Conservation (phyloP, 2,113 vertebrate genomes). For the Xenopus borealis region DNA sequence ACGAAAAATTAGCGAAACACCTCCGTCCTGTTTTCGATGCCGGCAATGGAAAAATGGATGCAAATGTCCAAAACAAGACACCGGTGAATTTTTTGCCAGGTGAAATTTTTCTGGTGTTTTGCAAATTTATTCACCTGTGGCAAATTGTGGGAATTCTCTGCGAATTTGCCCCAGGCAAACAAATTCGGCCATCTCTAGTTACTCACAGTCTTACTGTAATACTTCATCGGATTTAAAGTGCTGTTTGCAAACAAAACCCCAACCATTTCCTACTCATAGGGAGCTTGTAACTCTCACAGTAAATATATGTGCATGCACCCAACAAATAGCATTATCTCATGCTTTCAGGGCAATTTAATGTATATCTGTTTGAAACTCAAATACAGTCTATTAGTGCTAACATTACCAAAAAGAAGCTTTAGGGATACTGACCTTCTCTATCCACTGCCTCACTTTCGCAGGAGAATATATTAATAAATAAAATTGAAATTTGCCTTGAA, state of each 20-base stretch:
- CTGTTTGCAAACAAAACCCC: constrained; percentile 50
- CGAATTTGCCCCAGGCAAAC: too few relatives aligned
- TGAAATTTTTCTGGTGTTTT: too few relatives aligned
- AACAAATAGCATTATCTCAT: constrained; percentile 47
- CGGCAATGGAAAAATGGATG: too few relatives aligned
- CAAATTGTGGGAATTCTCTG: too few relatives aligned
- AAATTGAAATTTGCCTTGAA: constrained; percentile 42
- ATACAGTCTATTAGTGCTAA: constrained; percentile 32
- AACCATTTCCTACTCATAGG: constrained; percentile 60
- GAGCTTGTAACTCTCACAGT: constrained; percentile 54
- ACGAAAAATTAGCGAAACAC: too few relatives aligned
- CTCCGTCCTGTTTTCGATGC: too few relatives aligned
- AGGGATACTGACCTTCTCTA: constrained; percentile 44
- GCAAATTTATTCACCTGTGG: too few relatives aligned
- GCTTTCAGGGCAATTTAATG: constrained; percentile 49
- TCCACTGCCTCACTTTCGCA: constrained; percentile 27
- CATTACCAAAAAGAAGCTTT: constrained; percentile 23
- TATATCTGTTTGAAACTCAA: constrained; percentile 52
- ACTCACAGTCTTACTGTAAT: background rate
- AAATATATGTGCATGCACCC: constrained; percentile 53
- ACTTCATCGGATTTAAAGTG: constrained; percentile 36
- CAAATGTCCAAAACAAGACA: too few relatives aligned
- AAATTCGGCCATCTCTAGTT: too few relatives aligned
- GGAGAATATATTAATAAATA: constrained; percentile 44
- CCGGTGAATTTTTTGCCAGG: too few relatives aligned